phyloP scores from a whole-genome alignment of 2,888 invertebrate species.

The Barypeithes pellucidus region DNA sequence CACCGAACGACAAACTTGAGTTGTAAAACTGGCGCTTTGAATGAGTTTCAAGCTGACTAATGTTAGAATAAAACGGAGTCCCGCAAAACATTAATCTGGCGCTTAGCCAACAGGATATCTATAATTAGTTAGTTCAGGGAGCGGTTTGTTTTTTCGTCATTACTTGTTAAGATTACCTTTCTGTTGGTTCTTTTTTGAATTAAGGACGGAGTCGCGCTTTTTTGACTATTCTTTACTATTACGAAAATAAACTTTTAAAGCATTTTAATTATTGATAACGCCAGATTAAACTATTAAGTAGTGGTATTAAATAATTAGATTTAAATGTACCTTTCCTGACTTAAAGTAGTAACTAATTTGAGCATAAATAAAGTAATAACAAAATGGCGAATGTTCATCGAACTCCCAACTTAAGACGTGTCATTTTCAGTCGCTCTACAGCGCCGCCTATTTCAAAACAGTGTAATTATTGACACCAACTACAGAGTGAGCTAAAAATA shows the following conservation, averaged over 20 bases:
- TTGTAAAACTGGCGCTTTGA: conserved; percentile 31
- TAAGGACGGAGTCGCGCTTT: conserved; percentile 11
- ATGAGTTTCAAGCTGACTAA: conserved; percentile 61
- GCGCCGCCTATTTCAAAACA: conserved; percentile 36
- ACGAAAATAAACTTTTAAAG: too few relatives aligned
- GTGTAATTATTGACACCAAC: conserved; percentile 32
- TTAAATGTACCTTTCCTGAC: too few relatives aligned
- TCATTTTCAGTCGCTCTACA: conserved; percentile 14
- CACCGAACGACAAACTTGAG: conserved; percentile 38
- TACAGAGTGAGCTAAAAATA: conserved; percentile 34
- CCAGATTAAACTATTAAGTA: too few relatives aligned
- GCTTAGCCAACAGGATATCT: conserved; percentile 70
- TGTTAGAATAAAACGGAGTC: conserved; percentile 63
- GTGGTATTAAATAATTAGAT: neutral
- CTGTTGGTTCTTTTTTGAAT: conserved; percentile 10
- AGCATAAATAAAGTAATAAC: too few relatives aligned
- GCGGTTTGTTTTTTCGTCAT: conserved; percentile 39
- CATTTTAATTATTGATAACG: too few relatives aligned
- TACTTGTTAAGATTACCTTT: conserved; percentile 34
- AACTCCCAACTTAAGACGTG: neutral
- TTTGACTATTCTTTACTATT: too few relatives aligned
- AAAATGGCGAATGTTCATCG: neutral
- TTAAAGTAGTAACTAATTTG: too few relatives aligned
- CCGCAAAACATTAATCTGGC: conserved; percentile 53
- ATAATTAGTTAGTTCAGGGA: conserved; percentile 65